phyloP scores from a whole-genome alignment of 2,888 invertebrate genomes.

The Morpho helenor region DNA sequence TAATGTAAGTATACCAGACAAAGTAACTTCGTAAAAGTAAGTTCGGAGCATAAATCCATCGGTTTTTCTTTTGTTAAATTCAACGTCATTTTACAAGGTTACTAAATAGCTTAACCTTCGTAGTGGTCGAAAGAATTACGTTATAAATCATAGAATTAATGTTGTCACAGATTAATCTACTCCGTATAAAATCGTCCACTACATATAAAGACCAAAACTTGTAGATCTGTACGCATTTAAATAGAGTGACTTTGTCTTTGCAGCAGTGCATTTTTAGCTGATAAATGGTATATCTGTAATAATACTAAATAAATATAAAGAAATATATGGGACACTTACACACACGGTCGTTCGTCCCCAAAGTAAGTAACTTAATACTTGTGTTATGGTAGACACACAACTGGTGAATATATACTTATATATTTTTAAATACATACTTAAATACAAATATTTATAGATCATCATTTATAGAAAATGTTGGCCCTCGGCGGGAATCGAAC shows the following conservation, averaged over 20 bases:
- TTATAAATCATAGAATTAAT: slow-evolving; percentile 30
- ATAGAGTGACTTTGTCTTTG: background rate
- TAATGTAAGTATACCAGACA: too few relatives aligned
- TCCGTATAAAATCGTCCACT: background rate
- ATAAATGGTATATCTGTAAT: too few relatives aligned
- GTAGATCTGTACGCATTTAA: background rate
- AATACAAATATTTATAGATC: too few relatives aligned
- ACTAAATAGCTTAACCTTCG: slow-evolving; percentile 16
- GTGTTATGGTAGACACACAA: too few relatives aligned
- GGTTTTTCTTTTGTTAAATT: slow-evolving; percentile 10
- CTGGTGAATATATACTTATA: too few relatives aligned
- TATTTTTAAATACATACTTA: too few relatives aligned
- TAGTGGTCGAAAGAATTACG: slow-evolving; percentile 15
- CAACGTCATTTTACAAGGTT: slow-evolving; percentile 9
- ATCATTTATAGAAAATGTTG: too few relatives aligned
- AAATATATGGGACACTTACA: background rate
- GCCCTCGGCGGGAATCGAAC: too few relatives aligned
- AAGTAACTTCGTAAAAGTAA: background rate
- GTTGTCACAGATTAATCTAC: slow-evolving; percentile 26
- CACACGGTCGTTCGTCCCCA: too few relatives aligned
- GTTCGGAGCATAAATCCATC: background rate
- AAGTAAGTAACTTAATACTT: too few relatives aligned
- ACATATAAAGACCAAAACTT: background rate
- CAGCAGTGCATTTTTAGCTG: too few relatives aligned
- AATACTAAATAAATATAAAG: background rate